A percentile compares a stretch with the other conserved stretches of the same genome.
phyloP scores from a whole-genome alignment of 2,888 invertebrate species.

The Allacma fusca region DNA sequence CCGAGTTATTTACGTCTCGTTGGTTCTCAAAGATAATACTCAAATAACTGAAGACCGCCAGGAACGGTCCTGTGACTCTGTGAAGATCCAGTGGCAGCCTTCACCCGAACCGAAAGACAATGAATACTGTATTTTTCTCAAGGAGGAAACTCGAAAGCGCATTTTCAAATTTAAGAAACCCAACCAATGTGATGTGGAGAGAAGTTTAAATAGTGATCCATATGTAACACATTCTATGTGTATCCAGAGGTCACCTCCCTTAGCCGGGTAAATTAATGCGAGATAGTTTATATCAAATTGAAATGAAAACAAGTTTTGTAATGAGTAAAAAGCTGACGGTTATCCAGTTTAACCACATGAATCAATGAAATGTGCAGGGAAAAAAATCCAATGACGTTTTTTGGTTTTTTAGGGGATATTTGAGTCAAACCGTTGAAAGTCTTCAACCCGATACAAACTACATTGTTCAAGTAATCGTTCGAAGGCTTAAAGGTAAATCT shows the following conservation, averaged over 20 bases:
- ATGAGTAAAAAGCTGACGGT: no score
- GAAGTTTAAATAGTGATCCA: constrained; percentile 64
- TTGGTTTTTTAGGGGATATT: constrained; percentile 65
- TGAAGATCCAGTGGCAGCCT: constrained; percentile 70
- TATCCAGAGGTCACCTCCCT: constrained; percentile 61
- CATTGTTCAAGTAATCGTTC: constrained; percentile 70
- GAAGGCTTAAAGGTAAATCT: constrained; percentile 68
- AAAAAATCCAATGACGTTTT: no score
- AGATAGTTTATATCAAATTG: no score
- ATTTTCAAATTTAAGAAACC: constrained; percentile 62
- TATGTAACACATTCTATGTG: constrained; percentile 65
- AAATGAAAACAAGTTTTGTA: no score
- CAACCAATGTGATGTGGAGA: constrained; percentile 67
- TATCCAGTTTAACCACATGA: no score
- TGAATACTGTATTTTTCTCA: constrained; percentile 65
- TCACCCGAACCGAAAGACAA: constrained; percentile 66
- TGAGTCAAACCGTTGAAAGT: constrained; percentile 67
- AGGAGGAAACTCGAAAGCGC: constrained; percentile 63
- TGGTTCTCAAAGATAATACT: constrained; percentile 63
- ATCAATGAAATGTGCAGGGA: no score
- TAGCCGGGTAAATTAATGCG: constrained; percentile 29
- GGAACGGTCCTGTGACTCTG: constrained; percentile 67
- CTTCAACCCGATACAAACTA: constrained; percentile 69
- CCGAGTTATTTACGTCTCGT: no score
- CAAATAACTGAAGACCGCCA: constrained; percentile 68